A percentile compares a stretch with the other conserved stretches of the same genome.
Conservation (phyloP, 2,797 vertebrate genomes). For the Sebastes umbrosus region DNA sequence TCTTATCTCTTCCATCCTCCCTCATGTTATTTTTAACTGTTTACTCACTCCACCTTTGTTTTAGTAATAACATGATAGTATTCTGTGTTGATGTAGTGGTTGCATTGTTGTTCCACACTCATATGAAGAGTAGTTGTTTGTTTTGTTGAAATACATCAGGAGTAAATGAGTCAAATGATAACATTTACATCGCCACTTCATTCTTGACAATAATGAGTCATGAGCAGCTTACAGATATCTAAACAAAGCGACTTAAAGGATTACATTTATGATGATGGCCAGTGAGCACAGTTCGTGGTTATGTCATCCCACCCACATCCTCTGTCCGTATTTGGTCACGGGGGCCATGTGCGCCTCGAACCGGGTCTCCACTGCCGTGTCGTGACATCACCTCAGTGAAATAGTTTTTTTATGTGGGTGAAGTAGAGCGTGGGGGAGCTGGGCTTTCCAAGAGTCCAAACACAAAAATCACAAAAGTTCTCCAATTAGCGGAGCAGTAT, state of each 20-base stretch:
- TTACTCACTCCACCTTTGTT: conserved; percentile 41
- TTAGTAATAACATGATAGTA: conserved; percentile 67
- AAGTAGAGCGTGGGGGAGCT: conserved; percentile 64
- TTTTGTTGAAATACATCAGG: neutral
- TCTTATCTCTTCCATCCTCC: neutral
- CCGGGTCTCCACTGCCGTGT: neutral
- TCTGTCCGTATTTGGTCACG: conserved; percentile 59
- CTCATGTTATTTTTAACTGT: neutral
- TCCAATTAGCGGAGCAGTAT: conserved; percentile 57
- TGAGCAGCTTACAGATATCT: neutral
- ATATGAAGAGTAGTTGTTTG: neutral
- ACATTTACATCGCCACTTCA: conserved; percentile 6
- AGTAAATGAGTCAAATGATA: conserved; percentile 15
- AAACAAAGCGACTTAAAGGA: neutral
- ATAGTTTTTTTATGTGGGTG: conserved; percentile 62
- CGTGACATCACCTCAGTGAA: conserved; percentile 48
- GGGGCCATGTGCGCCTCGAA: neutral
- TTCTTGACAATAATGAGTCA: conserved; percentile 15
- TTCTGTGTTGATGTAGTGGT: conserved; percentile 71
- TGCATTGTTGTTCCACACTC: conserved; percentile 37
- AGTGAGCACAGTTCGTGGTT: neutral
- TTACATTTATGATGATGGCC: neutral
- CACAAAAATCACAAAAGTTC: conserved; percentile 36
- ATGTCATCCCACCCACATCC: conserved; percentile 46
- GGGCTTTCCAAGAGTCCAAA: conserved; percentile 53